Evolutionary conservation across 2,888 invertebrate species (phyloP), one percentile per base, ranked within the genome.

Genomic region (Pseudococcus longispinus): DNA sequence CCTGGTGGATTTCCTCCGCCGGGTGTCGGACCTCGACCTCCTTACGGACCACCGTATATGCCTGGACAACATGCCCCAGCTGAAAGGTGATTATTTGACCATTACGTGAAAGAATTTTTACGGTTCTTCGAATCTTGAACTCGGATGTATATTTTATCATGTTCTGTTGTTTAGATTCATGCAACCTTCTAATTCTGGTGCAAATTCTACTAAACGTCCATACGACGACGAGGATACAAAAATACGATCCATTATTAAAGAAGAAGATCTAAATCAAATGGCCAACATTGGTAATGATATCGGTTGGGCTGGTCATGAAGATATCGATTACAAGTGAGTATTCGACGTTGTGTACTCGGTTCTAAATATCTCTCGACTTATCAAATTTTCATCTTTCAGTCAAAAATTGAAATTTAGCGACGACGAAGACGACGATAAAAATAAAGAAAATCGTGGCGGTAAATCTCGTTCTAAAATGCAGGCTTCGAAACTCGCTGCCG

Each of bases 401-500:
- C 96, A 97, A 92, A 97, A 97, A 91, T 92, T 98, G 90, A 95
- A 96, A 89, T 98, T 98, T 91, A 97, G 97, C 90, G 98, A 98
- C 91, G 97, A 97, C 90, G 98, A 98, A 91, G 89, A 89, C 18
- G 90, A 89, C 85, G 91, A 89, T 87, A 89, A 88, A 86, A 89
- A 80, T 89, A 89, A 87, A 89, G 89, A 82, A 87, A 89, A 87
- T 89, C 89, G 89, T 89, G 88, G 87, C 77, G 70, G 74, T n/a
- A 85, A 85, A 85, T 20, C 44, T 42, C 85, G 85, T n/a, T 20
- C 42, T 11, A 85, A 74, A 74, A 15, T 18, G 29, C 85, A 44
- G 0, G 44, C 20, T 23, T 74, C 74, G 18, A 85, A 85, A 74
- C n/a, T 11, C 11, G 65, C 29, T 23, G 88, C 85, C 55, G 88